Evolutionary conservation across 1,140 invertebrate species (phyloP), one percentile per base, ranked within the genome.

Genomic region (Drosophila baimaii): DNA sequence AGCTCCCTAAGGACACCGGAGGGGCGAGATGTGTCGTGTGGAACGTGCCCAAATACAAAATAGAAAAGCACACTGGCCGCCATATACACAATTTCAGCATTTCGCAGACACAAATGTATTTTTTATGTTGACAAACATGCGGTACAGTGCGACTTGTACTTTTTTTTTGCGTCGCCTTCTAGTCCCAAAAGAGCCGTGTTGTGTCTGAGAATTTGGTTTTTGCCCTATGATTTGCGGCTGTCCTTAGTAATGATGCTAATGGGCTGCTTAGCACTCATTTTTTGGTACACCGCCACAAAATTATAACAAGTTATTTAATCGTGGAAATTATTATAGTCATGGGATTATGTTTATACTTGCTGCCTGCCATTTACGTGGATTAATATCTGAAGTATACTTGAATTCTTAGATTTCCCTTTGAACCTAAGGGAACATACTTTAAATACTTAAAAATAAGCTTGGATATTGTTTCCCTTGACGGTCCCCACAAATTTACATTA

Each of bases 61-160:
- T 2, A 35, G 27, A 51, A 61, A 23, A 37, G 17, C 65, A 41
- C 47, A 55, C 33, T 47, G 68, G 44, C 56, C 52, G 65, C 31
- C 47, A 57, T 21, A 64, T 58, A 77, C 78, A 77, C 78, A 71
- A 64, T 64, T 80, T 64, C 54, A 68, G 61, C 74, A 74, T 82
- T 73, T 59, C 52, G 46, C 58, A 72, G 69, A 82, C 62, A 71
- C 75, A 85, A 85, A 85, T 85, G 82, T 85, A 65, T 82, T 85
- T 85, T 85, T 85, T 86, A 82, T 85, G 82, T 85, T 65, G 76
- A 56, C 64, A 21, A 78, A 82, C 61, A 75, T 56, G 55, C 61
- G 54, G 51, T 35, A 43, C 61, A 47, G 31, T 54, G 41, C 57
- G 57, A 49, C 55, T 59, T 46, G 47, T 66, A n/a, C n/a, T n/a